Evolutionary conservation across 2,888 invertebrate species (phyloP), one percentile per base, ranked within the genome.

Genomic region (Tenthredo amoena): DNA sequence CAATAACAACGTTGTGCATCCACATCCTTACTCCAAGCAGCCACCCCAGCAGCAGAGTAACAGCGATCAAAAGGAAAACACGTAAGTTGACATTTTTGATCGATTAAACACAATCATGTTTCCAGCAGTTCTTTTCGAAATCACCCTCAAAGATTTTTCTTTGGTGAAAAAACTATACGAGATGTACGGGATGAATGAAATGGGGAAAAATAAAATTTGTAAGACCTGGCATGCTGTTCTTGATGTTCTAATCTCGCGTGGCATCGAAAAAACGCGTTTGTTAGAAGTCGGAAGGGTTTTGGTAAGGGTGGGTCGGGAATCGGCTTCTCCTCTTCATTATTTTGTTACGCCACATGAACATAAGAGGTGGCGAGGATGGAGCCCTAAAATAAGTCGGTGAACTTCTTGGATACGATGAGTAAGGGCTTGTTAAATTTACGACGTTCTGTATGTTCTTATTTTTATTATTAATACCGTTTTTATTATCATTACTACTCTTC

Each of bases 1-100:
- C 87, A 95, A 95, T 91, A 95, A 95, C 88, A 93, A 93, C 88
- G 91, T 91, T 86, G 88, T 90, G 5, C 85, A 91, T 87, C 91
- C 90, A 18, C 92, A 93, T 89, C 93, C 93, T 5, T 93, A 93
- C 88, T 89, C 91, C 85, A 93, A 93, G 88, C 92, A 93, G 84
- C 85, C 90, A 86, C 85, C 88, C 18, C 88, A 85, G 34, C 89
- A 88, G 82, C 91, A 91, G 85, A 92, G 90, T 87, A 92, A 92
- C 88, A 90, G 92, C 79, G 92, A 92, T 50, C 93, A 93, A 82
- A 93, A 93, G 87, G 93, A 93, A 88, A 93, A 93, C 88, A 93
- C 91, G 93, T 93, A 83, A 93, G 93, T 92, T 18, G 6, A 68
- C 7, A 21, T 47, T 9, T 50, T 12, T 21, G 18, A 26, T 18